Conservation (phyloP, 2,797 vertebrate genomes). For the Phoxinus dragarum region DNA sequence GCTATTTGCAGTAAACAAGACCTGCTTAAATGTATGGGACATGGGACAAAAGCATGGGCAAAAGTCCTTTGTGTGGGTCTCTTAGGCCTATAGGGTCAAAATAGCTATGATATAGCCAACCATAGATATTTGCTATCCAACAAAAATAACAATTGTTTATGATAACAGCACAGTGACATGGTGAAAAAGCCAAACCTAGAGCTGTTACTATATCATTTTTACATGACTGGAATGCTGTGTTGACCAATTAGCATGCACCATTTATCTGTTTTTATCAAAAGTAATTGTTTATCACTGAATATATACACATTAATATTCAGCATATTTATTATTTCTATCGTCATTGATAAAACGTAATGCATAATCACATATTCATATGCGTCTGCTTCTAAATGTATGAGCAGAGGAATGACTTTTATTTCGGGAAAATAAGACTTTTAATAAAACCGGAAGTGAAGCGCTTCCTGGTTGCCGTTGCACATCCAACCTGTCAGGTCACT, state of each 20-base stretch:
- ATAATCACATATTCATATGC: background rate
- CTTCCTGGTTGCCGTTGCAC: conserved; percentile 16
- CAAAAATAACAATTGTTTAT: background rate
- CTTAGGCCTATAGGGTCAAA: background rate
- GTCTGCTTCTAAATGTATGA: background rate
- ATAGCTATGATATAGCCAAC: background rate
- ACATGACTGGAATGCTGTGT: no score
- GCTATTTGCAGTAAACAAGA: background rate
- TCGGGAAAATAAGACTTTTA: conserved; percentile 39
- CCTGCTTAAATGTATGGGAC: background rate
- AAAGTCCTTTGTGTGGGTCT: no score
- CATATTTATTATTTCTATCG: background rate
- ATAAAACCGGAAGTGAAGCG: background rate
- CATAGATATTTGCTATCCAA: background rate
- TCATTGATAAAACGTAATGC: background rate
- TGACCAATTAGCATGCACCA: no score
- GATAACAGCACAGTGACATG: background rate
- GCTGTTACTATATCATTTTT: no score
- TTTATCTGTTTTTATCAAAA: no score
- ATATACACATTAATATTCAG: background rate
- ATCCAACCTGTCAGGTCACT: background rate
- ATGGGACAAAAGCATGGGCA: background rate
- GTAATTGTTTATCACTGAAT: background rate
- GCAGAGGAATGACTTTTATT: conserved; percentile 43
- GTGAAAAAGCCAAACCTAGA: background rate